Percentiles rank a stretch among this genome's conserved stretches.
Conservation (phyloP, 2,113 vertebrate species). For the Marmota monax region DNA sequence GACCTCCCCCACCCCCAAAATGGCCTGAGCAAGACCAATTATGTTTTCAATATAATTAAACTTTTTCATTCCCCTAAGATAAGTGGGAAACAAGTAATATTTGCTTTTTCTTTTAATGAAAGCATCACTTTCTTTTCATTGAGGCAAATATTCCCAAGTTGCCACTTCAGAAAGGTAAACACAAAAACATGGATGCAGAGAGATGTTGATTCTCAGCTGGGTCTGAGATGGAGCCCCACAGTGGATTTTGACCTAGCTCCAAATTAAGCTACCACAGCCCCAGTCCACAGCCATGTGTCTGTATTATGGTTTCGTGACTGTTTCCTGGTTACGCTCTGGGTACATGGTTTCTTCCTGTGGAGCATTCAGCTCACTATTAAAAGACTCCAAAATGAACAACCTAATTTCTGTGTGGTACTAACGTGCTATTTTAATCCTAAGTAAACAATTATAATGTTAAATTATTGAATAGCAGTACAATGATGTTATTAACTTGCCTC, state of each 20-base stretch:
- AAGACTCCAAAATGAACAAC: not conserved
- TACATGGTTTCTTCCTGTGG: not conserved
- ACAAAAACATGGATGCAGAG: not conserved
- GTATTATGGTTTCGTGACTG: not conserved
- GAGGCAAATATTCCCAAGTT: not conserved
- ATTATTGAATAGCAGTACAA: not conserved
- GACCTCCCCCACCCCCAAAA: not conserved
- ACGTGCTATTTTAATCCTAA: conserved; percentile 48
- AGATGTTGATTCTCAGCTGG: not conserved
- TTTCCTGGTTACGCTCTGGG: not conserved
- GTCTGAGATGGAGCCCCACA: not conserved
- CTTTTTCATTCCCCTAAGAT: not conserved
- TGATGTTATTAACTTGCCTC: not conserved
- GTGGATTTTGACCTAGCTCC: not conserved
- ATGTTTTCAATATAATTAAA: not conserved
- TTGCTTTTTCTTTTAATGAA: not conserved
- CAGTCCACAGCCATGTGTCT: not conserved
- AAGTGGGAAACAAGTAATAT: not conserved
- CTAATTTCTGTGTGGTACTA: not conserved
- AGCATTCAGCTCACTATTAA: not conserved
- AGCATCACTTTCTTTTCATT: not conserved
- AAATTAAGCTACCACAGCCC: not conserved
- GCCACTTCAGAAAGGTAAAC: not conserved
- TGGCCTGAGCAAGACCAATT: not conserved
- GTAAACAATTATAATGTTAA: not conserved